A percentile compares a stretch with the other conserved stretches of the same genome.
Evolutionary conservation across 1,140 invertebrate species (phyloP).

Genomic region (Drosophila kepulauana): DNA sequence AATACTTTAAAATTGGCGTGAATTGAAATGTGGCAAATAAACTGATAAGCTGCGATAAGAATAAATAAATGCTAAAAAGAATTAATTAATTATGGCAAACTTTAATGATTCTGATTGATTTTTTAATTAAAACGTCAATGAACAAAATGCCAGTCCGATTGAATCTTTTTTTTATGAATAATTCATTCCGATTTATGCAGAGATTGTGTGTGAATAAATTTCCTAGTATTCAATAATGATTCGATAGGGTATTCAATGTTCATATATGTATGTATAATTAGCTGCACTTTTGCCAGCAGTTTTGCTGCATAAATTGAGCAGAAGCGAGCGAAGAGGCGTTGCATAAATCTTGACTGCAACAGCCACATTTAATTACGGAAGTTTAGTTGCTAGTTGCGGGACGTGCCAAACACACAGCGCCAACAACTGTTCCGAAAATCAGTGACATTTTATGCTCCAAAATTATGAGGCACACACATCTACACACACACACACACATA

Average conservation of each 20-base stretch:
- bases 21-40: background rate
- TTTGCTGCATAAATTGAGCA: background rate
- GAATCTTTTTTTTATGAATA: no score
- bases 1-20: background rate
- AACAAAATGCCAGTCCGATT: background rate
- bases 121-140: constrained; percentile 3
- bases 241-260: no score
- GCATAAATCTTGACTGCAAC: constrained; percentile 66
- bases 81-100: background rate
- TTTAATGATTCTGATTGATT: background rate
- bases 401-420: background rate
- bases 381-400: constrained; percentile 18
- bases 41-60: background rate
- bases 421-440: constrained; percentile 28
- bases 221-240: no score
- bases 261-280: no score
- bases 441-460: constrained; percentile 31
- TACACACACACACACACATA: constrained; percentile 15
- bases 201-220: no score
- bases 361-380: constrained; percentile 73
- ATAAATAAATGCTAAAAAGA: background rate
- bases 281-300: no score
- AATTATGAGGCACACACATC: constrained; percentile 53
- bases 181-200: no score
- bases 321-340: constrained; percentile 1